Base-by-base conservation (phyloP, 2,888 invertebrate species). In the Himalopsyche tibetana region DNA sequence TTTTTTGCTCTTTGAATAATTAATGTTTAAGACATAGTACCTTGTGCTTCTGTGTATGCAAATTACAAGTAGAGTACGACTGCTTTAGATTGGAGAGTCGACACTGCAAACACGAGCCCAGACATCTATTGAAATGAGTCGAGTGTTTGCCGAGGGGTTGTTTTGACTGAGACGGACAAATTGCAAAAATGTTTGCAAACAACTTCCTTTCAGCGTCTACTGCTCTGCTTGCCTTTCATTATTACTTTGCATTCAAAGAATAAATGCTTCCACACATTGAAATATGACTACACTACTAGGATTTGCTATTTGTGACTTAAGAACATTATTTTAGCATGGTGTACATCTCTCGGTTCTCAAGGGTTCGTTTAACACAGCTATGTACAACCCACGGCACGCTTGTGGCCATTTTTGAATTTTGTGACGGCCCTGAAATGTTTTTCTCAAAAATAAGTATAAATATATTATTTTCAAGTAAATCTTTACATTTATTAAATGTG, bases 141-240 rank as follows among this genome's bases (percentile, higher is more conserved):
- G 63, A 28, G 63, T 63, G 63, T 63, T 63, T 63, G n/a, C 28
- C 19, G 63, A 9, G 63, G 28, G 28, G 63, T 19, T 19, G 19
- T 63, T 63, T 63, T 6, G 19, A 56, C 19, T 19, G 56, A 17
- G 56, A 63, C 19, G 63, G 5, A 15, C 11, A 11, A 63, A 63
- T 63, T 63, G 63, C 63, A 51, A 63, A 63, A 63, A n/a, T 63
- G 63, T 5, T 63, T 63, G 63, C 63, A 63, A n/a, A 63, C 63
- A 19, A 63, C 63, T 63, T 63, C 63, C n/a, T 28, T 63, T 19
- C 63, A 63, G 11, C 8, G 15, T 15, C 51, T 51, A 28, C 19
- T 8, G 9, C 63, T 6, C 6, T 28, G 19, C 28, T 19, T 63
- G 15, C 19, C 63, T 63, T 63, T 19, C 28, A 11, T 28, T 63